A percentile compares a stretch with the other conserved stretches of the same genome.
Conservation (phyloP, 2,113 vertebrate genomes). For the rabbit (Oryctolagus cuniculus) region mOryCun1.1 NC_091432.1:64052501-64053000, state of each 20-base stretch:
- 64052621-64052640: neutral
- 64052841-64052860: conserved; percentile 23
- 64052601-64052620: neutral
- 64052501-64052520: conserved; percentile 80
- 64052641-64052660: neutral
- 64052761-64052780: neutral
- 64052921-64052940: conserved; percentile 76
- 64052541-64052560: neutral
- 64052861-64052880: conserved; percentile 30
- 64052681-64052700: neutral
- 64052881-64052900: neutral
- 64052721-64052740: neutral
- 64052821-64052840: conserved; percentile 44
- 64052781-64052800: neutral
- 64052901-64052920: neutral
- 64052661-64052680: no score
- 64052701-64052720: neutral
- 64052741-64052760: neutral
- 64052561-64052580: neutral
- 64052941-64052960: conserved; percentile 59
- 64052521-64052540: conserved; percentile 56
- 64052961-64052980: conserved; percentile 53
- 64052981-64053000: conserved; percentile 59
- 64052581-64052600: neutral
- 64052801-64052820: neutral